Percentiles rank a stretch among this genome's conserved stretches.
These are phyloP conservation scores for Drosophila aldrichi DNA, from an alignment of 2,888 invertebrate genomes.

Conservation along the genomic window DNA sequence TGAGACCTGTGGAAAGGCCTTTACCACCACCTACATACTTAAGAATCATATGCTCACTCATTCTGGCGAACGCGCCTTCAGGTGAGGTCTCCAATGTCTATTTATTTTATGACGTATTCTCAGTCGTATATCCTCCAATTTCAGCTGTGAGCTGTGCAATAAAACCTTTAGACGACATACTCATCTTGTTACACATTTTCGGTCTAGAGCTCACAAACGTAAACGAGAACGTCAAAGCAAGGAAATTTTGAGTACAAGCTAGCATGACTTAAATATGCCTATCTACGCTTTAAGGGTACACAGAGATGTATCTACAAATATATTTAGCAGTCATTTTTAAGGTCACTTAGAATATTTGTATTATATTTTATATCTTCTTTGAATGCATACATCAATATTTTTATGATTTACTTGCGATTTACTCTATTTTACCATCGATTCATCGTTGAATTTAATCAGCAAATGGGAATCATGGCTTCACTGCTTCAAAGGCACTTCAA, in stretches of 20 bases:
- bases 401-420: neutral
- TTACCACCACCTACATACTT: slow-evolving; percentile 69
- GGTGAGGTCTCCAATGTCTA: slow-evolving; percentile 21
- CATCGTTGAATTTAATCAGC: neutral
- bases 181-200: slow-evolving; percentile 57
- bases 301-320: neutral
- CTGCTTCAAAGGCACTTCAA: slow-evolving; percentile 20
- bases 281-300: neutral
- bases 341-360: neutral
- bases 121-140: neutral
- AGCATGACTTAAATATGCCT: neutral
- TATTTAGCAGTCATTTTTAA: neutral
- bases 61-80: slow-evolving; percentile 71
- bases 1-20: slow-evolving; percentile 71
- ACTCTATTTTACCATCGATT: neutral
- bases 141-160: slow-evolving; percentile 57
- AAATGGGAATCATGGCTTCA: neutral
- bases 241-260: slow-evolving; percentile 8
- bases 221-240: slow-evolving; percentile 42
- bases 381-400: neutral
- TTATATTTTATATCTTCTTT: neutral
- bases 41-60: slow-evolving; percentile 71
- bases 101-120: neutral
- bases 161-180: slow-evolving; percentile 61
- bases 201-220: slow-evolving; percentile 59